Evolutionary conservation across 2,797 vertebrate genomes (phyloP), one percentile per base, ranked within the genome.

Genomic region (Chaetophractus vellerosus): DNA sequence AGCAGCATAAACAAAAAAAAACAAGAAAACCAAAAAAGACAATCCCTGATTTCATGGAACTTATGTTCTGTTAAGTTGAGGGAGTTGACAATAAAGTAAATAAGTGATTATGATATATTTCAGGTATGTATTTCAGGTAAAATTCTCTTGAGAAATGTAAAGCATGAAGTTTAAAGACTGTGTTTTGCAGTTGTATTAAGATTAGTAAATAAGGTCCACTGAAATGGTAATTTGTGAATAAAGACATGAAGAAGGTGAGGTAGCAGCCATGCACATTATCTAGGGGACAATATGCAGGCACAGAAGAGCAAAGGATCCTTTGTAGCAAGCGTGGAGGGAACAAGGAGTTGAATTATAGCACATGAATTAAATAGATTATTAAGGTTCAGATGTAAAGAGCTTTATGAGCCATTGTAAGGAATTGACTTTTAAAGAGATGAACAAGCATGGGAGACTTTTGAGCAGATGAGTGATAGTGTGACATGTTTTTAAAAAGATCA

Each of bases 381-480:
- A 57, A 66, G 23, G 3, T 59, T 45, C 83, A 52, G 21, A 41
- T 21, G 75, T 6, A 5, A 1, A 38, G 87, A n/a, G 28, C 14
- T 75, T 75, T 48, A 21, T 31, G 23, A 66, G 10, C 21, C 38
- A 36, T 71, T 41, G 36, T n/a, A 69, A 55, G 78, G 75, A 33
- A 24, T 33, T 55, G 7, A 38, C 50, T 90, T 93, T 92, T 95
- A 93, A 96, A 83, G 91, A 96, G 66, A 71, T 94, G 71, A 93
- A 81, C 50, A 91, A 45, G 41, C 72, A 45, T 18, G 28, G 52
- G 63, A 72, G 55, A n/a, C 19, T 68, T 93, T 68, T 78, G 68
- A 88, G 61, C 80, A 48, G 26, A 81, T 38, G 38, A 50, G 10
- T 66, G 26, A 66, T 8, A 50, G 36, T 72, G 41, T 64, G 90